A percentile compares a stretch with the other conserved stretches of the same genome.
Conservation (phyloP, 2,113 vertebrate species). For the Tachycineta bicolor region DNA sequence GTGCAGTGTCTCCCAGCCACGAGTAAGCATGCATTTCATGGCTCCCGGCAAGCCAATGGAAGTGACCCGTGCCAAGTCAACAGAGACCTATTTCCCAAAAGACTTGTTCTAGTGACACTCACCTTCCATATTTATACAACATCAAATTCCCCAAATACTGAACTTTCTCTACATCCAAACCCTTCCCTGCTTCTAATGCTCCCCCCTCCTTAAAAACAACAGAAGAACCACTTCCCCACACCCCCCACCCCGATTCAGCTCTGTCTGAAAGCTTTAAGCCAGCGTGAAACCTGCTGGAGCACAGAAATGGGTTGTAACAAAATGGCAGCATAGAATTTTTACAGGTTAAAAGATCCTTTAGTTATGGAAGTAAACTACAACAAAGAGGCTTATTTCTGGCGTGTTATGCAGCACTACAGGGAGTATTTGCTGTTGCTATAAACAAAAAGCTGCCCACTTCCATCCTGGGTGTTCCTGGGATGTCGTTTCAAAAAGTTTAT, state of each 20-base stretch:
- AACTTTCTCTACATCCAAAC: constrained; percentile 23
- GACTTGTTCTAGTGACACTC: constrained; percentile 44
- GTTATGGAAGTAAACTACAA: constrained; percentile 40
- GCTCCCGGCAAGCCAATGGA: background rate
- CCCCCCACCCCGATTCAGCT: background rate
- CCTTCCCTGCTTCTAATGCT: constrained; percentile 12
- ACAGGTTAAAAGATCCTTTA: constrained; percentile 38
- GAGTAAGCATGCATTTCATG: constrained; percentile 56
- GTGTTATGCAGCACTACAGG: constrained; percentile 51
- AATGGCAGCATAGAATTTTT: constrained; percentile 2
- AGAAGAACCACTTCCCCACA: background rate
- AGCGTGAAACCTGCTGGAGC: constrained; percentile 5
- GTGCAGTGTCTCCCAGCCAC: constrained; percentile 51
- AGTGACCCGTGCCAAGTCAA: constrained; percentile 27
- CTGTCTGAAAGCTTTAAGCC: constrained; percentile 8
- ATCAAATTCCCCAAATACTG: constrained; percentile 27
- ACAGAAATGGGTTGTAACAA: constrained; percentile 13
- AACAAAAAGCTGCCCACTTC: constrained; percentile 61
- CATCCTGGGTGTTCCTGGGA: constrained; percentile 56
- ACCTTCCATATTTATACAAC: constrained; percentile 43
- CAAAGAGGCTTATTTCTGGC: constrained; percentile 49
- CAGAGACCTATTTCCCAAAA: background rate
- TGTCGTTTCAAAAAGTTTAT: constrained; percentile 1
- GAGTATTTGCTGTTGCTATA: constrained; percentile 61
- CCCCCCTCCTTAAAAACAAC: background rate